These are phyloP conservation scores for Ctenopoma kingsleyae DNA, from an alignment of 2,797 vertebrate species.

Conservation along the genomic window DNA sequence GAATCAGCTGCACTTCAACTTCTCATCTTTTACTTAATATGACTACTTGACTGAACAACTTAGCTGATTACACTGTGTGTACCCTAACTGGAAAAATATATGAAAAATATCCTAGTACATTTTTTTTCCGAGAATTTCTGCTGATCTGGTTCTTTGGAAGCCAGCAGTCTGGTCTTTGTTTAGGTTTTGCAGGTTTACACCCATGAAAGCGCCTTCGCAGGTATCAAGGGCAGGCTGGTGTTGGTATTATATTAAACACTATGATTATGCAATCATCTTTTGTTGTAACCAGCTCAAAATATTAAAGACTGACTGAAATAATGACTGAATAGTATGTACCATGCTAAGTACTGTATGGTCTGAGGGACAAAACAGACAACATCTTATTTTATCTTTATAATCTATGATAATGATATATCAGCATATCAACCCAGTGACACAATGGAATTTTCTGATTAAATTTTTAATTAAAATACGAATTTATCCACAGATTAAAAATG, in stretches of 20 bases:
- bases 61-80: neutral
- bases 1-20: neutral
- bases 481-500: slow-evolving; percentile 90
- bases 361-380: neutral
- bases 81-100: fast-evolving
- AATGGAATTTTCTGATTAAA: slow-evolving; percentile 72
- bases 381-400: neutral
- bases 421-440: slow-evolving; percentile 35
- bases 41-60: neutral
- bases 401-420: neutral
- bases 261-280: no score
- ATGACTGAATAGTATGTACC: neutral
- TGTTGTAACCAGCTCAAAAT: neutral
- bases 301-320: neutral
- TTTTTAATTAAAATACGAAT: slow-evolving; percentile 90
- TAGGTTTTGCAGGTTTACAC: neutral
- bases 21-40: neutral
- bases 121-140: neutral
- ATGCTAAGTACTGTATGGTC: no score
- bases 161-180: neutral
- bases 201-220: neutral
- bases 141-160: neutral
- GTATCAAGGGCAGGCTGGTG: neutral
- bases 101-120: neutral
- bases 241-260: neutral